Percentiles rank a stretch among this genome's conserved stretches.
Conservation (phyloP, 2,888 invertebrate species). For the Epirrhoe alternata region DNA sequence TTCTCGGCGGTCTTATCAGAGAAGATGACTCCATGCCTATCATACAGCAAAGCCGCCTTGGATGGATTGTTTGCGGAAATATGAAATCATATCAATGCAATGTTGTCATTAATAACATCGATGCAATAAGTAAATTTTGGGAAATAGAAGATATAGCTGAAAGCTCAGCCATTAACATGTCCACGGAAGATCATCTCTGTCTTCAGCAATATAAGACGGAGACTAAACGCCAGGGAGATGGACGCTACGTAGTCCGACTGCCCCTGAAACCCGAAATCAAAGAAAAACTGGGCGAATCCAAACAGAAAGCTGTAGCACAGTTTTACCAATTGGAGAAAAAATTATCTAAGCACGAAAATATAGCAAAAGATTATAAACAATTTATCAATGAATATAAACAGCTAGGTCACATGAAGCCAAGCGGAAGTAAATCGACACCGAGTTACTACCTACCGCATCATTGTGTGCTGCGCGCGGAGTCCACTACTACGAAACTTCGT, state of each 20-base stretch:
- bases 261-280: slow-evolving; percentile 21
- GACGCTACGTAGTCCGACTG: slow-evolving; percentile 14
- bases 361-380: slow-evolving; percentile 8
- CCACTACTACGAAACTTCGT: slow-evolving; percentile 36
- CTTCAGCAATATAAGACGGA: slow-evolving; percentile 12
- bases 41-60: slow-evolving; percentile 1
- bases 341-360: too few relatives aligned
- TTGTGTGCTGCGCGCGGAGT: slow-evolving; percentile 34
- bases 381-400: slow-evolving; percentile 6
- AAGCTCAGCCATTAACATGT: too few relatives aligned
- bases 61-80: slow-evolving; percentile 1
- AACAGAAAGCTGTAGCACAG: slow-evolving; percentile 25
- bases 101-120: not conserved
- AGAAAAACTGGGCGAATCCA: slow-evolving; percentile 20
- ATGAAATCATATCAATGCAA: slow-evolving; percentile 3
- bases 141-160: too few relatives aligned
- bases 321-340: slow-evolving; percentile 18
- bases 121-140: too few relatives aligned
- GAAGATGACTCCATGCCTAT: not conserved
- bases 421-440: slow-evolving; percentile 1
- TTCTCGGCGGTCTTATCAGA: slow-evolving; percentile 2
- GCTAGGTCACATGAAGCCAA: slow-evolving; percentile 17
- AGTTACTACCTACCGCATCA: slow-evolving; percentile 37
- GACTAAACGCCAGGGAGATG: slow-evolving; percentile 25
- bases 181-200: slow-evolving; percentile 9